Evolutionary conservation across 2,113 vertebrate genomes (phyloP), one percentile per base, ranked within the genome.

Genomic region (Empidonax alnorum): DNA sequence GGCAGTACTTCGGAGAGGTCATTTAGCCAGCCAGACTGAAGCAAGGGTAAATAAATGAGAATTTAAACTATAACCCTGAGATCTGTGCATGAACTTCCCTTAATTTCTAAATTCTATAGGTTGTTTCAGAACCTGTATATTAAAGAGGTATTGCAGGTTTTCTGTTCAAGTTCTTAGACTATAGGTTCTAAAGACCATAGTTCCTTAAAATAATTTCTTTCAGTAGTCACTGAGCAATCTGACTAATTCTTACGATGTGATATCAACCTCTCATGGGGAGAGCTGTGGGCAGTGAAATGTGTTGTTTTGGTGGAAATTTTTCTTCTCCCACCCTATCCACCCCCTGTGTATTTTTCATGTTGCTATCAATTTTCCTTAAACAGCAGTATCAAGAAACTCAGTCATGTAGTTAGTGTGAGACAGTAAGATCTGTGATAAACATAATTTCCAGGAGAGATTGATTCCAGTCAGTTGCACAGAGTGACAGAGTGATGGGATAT

Each of bases 241-340:
- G 86, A 73, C 68, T 89, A 86, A 84, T 58, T 74, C 42, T 71
- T 84, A 46, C 7, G 4, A 61, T 52, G 28, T 77, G 76, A 74
- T 91, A 61, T 81, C 73, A 87, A 0, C 55, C 50, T 71, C 37
- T 74, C 46, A 55, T 63, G 47, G n/a, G 33, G 47, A 89, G 20
- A 84, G 46, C 39, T 67, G 81, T 95, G 77, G 81, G 89, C 87
- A 89, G 62, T 59, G 56, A 94, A 94, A 71, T 84, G 55, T 68
- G 58, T 90, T 76, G 62, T 66, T 96, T 94, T 73, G 66, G 61
- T 59, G 81, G 50, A 37, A 83, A 8, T 47, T 55, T 74, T 91
- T 89, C 59, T 67, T 39, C 19, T 89, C 68, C 61, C 47, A 82
- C 65, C 35, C 35, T 81, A 15, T 81, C 61, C 47, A 42, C 47